These are phyloP conservation scores for Heliconius cydno DNA, from an alignment of 2,888 invertebrate genomes.

Conservation along the genomic window DNA sequence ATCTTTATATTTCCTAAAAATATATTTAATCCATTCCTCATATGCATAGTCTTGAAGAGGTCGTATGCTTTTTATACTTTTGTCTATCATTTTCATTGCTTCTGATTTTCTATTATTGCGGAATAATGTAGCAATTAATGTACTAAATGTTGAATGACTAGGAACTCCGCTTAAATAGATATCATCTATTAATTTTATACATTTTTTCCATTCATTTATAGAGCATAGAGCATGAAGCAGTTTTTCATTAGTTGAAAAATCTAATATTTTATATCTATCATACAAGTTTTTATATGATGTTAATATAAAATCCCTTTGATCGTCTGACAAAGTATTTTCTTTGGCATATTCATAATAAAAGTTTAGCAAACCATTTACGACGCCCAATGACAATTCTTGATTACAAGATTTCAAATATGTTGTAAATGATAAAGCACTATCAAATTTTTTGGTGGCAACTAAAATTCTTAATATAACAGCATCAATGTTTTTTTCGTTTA, in stretches of 20 bases:
- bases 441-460: slow-evolving; percentile 65
- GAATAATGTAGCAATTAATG: slow-evolving; percentile 84
- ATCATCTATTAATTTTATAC: slow-evolving; percentile 84
- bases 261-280: slow-evolving; percentile 83
- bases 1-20: slow-evolving; percentile 67
- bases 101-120: slow-evolving; percentile 79
- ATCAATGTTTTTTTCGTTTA: slow-evolving; percentile 83
- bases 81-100: slow-evolving; percentile 85
- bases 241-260: slow-evolving; percentile 83
- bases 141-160: slow-evolving; percentile 76
- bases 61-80: slow-evolving; percentile 74
- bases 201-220: slow-evolving; percentile 86
- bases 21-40: slow-evolving; percentile 79
- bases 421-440: slow-evolving; percentile 83
- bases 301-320: slow-evolving; percentile 82
- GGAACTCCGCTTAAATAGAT: slow-evolving; percentile 79
- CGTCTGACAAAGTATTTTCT: slow-evolving; percentile 60
- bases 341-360: slow-evolving; percentile 75
- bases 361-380: slow-evolving; percentile 82
- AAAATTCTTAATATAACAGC: slow-evolving; percentile 83
- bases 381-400: slow-evolving; percentile 81
- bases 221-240: slow-evolving; percentile 85
- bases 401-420: slow-evolving; percentile 78
- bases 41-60: slow-evolving; percentile 78
- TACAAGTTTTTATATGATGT: slow-evolving; percentile 75